phyloP scores from a whole-genome alignment of 2,888 invertebrate species.

The Ptychoptera albimana region DNA sequence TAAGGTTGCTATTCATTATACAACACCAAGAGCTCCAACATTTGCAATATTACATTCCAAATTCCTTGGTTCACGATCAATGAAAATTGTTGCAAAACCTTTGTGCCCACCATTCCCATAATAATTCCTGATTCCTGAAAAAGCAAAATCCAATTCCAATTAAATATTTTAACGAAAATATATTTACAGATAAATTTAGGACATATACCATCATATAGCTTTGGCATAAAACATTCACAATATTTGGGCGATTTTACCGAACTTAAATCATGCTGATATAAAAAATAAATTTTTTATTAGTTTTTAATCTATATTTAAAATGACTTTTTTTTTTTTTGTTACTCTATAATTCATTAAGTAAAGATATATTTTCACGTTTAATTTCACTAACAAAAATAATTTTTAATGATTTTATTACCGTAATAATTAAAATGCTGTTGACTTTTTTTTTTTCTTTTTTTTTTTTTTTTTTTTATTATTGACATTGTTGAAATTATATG shows the following conservation, averaged over 20 bases:
- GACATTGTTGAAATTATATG: too few relatives aligned
- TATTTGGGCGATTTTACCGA: constrained; percentile 39
- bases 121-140: background rate
- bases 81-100: too few relatives aligned
- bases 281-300: background rate
- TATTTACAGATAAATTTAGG: constrained; percentile 43
- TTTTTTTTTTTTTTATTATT: too few relatives aligned
- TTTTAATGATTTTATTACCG: too few relatives aligned
- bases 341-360: too few relatives aligned
- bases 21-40: background rate
- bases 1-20: background rate
- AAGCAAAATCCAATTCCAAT: background rate
- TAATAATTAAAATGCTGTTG: too few relatives aligned
- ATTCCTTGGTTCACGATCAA: background rate
- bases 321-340: background rate
- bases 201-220: constrained; percentile 51
- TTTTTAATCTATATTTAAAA: background rate
- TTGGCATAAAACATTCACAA: constrained; percentile 78
- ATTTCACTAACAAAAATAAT: too few relatives aligned
- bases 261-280: constrained; percentile 10
- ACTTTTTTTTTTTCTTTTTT: too few relatives aligned
- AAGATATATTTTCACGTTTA: too few relatives aligned
- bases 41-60: constrained; percentile 2
- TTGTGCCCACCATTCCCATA: background rate
- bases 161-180: constrained; percentile 8